Percentiles rank a stretch among this genome's conserved stretches.
These are phyloP conservation scores for Lichenostomus cassidix DNA, from an alignment of 2,113 vertebrate species.

Conservation along the genomic window DNA sequence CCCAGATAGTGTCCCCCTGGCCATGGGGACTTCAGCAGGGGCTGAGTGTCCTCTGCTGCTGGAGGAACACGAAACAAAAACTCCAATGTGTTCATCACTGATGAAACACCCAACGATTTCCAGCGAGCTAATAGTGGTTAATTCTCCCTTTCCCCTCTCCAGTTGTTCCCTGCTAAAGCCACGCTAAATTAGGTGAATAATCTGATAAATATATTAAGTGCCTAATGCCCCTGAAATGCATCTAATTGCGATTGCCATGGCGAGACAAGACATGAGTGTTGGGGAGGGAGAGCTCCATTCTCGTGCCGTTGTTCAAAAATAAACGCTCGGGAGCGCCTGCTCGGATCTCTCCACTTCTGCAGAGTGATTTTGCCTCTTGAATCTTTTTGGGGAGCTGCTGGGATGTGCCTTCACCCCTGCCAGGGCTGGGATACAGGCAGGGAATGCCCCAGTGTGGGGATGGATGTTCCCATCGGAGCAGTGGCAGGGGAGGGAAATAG, in stretches of 20 bases:
- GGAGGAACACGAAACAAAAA: neutral
- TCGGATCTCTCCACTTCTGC: neutral
- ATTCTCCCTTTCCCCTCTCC: neutral
- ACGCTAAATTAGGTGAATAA: conserved; percentile 33
- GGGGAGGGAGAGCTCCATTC: conserved; percentile 4
- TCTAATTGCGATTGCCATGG: conserved; percentile 58
- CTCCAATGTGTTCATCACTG: neutral
- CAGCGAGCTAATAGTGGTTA: neutral
- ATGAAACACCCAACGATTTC: neutral
- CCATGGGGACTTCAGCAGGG: neutral
- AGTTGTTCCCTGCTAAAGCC: conserved; percentile 2
- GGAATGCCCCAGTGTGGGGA: neutral
- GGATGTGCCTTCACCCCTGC: neutral
- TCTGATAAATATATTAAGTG: conserved; percentile 60
- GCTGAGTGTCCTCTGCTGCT: neutral
- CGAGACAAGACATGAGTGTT: neutral
- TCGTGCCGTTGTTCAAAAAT: neutral
- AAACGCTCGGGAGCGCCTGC: neutral
- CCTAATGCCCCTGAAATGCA: conserved; percentile 55
- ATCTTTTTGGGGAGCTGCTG: neutral
- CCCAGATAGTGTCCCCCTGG: neutral
- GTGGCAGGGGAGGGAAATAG: neutral
- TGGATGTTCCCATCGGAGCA: accelerated
- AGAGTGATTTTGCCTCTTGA: neutral
- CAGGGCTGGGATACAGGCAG: accelerated